Conservation (phyloP, 23 tunicate genomes). For the Pegea sp. region DNA sequence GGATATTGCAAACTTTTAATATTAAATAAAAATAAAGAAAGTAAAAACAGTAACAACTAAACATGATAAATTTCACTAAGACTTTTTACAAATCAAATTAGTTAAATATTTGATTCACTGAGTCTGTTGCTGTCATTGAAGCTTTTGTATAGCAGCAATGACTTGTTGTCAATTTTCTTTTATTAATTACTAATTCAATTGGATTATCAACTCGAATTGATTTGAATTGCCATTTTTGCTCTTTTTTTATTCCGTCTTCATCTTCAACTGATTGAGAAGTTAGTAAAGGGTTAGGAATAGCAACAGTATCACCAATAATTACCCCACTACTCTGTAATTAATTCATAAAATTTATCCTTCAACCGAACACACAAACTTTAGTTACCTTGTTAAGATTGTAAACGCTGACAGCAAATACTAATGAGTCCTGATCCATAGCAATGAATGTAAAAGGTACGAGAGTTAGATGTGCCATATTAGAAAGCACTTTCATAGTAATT, state of each 20-base stretch:
- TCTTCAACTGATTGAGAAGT: conserved; percentile 14
- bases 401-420: conserved; percentile 53
- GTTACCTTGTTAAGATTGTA: conserved; percentile 56
- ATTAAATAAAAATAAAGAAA: no score
- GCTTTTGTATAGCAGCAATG: conserved; percentile 51
- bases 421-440: conserved; percentile 27
- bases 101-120: not conserved
- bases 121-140: conserved; percentile 13
- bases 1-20: no score
- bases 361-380: no score
- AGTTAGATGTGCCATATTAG: conserved; percentile 70
- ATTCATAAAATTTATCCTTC: no score
- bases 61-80: no score
- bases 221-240: conserved; percentile 18
- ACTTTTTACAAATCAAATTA: no score
- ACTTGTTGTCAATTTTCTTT: conserved; percentile 20
- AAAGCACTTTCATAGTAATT: conserved; percentile 31
- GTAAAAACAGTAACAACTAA: no score
- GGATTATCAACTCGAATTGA: conserved; percentile 61
- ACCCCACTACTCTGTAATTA: conserved; percentile 43
- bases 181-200: conserved; percentile 40
- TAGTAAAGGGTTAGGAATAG: conserved; percentile 56
- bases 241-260: not conserved
- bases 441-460: conserved; percentile 68
- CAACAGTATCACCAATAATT: conserved; percentile 88